Percentiles rank a stretch among this genome's conserved stretches.
Conservation (phyloP, 2,113 vertebrate species). For the Halichoeres trimaculatus region DNA sequence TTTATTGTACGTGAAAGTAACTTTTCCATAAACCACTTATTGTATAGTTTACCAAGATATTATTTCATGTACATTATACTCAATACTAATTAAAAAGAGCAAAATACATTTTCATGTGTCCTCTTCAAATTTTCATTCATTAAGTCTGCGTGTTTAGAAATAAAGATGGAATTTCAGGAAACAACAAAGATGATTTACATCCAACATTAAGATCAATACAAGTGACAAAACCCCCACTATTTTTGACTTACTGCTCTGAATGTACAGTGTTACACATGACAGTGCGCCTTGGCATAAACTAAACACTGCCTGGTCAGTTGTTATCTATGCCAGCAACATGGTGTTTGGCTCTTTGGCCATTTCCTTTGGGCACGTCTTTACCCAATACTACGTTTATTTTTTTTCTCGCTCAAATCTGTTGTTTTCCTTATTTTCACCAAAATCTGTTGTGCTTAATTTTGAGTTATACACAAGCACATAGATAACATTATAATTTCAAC, state of each 20-base stretch:
- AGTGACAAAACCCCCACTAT: not conserved
- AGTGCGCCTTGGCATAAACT: constrained; percentile 40
- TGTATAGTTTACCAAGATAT: no score
- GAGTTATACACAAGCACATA: not conserved
- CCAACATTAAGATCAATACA: not conserved
- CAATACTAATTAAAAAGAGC: no score
- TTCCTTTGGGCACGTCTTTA: constrained; percentile 17
- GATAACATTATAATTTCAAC: not conserved
- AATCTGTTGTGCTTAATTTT: not conserved
- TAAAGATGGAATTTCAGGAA: no score
- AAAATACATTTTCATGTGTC: no score
- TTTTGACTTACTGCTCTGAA: not conserved
- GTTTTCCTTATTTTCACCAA: constrained; percentile 4
- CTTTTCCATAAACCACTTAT: no score
- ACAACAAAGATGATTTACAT: not conserved
- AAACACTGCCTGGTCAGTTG: constrained; percentile 25
- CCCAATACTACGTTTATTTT: constrained; percentile 14
- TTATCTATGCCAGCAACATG: constrained; percentile 53
- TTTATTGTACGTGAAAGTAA: no score
- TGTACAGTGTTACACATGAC: constrained; percentile 39
- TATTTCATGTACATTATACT: no score
- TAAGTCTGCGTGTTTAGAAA: no score
- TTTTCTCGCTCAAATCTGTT: constrained; percentile 1
- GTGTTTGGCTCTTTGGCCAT: constrained; percentile 33
- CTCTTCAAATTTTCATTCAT: no score